Evolutionary conservation across 1,140 invertebrate species (phyloP).

Genomic region (Brachionus rubens): DNA sequence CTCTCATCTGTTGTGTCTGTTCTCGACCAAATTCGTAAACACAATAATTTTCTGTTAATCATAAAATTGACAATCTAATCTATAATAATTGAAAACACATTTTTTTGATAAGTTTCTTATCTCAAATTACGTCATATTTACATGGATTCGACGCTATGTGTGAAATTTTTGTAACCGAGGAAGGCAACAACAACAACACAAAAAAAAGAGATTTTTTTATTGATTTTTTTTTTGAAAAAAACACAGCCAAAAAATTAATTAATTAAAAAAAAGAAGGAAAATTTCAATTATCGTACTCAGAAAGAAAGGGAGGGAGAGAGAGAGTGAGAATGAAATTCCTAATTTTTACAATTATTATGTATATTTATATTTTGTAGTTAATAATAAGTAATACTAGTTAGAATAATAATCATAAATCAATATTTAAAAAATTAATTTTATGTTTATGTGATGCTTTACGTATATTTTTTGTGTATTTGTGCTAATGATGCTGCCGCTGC

Average conservation of each 20-base stretch:
- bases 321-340: neutral
- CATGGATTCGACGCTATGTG: no score
- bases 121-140: no score
- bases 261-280: conserved; percentile 1
- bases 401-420: conserved; percentile 41
- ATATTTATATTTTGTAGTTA: neutral
- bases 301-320: neutral
- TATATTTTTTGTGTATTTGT: neutral
- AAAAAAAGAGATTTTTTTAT: neutral
- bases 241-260: no score
- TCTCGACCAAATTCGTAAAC: no score
- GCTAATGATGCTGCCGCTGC: no score
- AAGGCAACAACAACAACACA: no score
- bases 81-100: no score
- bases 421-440: conserved; percentile 40
- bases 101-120: no score
- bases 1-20: no score
- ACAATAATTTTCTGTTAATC: no score
- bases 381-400: conserved; percentile 15
- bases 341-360: conserved; percentile 34
- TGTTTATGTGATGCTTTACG: conserved; percentile 29
- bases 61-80: no score
- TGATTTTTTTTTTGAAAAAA: neutral
- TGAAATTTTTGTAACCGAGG: no score
- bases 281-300: neutral